Evolutionary conservation across 2,113 vertebrate genomes (phyloP).

Genomic region (Istiophorus platypterus): DNA sequence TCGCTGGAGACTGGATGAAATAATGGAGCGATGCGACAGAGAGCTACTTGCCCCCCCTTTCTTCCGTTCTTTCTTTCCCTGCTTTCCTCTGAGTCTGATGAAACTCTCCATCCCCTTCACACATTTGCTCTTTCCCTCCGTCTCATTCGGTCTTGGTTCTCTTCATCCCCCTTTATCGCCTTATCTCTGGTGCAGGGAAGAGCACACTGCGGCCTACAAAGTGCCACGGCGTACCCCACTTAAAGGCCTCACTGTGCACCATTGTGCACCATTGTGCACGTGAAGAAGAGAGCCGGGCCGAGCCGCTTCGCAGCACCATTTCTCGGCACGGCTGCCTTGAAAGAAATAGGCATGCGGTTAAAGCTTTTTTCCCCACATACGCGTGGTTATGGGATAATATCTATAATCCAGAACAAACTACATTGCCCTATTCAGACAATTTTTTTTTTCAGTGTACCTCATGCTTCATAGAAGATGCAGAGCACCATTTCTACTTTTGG

Average conservation of each 20-base stretch:
- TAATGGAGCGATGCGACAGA: conserved; percentile 22
- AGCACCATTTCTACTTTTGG: background rate
- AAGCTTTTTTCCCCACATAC: background rate
- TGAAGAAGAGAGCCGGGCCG: background rate
- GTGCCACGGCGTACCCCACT: background rate
- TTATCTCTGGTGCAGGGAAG: background rate
- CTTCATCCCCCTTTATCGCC: background rate
- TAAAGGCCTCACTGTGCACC: conserved; percentile 1
- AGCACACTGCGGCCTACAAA: background rate
- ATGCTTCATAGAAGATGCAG: too few species aligned
- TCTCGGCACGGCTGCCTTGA: background rate
- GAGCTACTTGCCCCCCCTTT: background rate
- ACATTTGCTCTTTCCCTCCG: background rate
- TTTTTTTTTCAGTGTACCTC: background rate
- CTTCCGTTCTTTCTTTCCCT: background rate
- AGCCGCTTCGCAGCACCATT: background rate
- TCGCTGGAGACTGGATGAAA: conserved; percentile 48
- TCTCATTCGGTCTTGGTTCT: background rate
- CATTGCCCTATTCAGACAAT: background rate
- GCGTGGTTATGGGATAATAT: background rate
- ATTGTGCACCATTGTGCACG: background rate
- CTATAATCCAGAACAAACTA: background rate
- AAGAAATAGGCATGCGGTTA: background rate
- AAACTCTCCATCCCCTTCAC: background rate
- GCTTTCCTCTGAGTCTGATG: background rate